Base-by-base conservation (phyloP, 2,888 invertebrate species). In the Hypolimnas misippus region DNA sequence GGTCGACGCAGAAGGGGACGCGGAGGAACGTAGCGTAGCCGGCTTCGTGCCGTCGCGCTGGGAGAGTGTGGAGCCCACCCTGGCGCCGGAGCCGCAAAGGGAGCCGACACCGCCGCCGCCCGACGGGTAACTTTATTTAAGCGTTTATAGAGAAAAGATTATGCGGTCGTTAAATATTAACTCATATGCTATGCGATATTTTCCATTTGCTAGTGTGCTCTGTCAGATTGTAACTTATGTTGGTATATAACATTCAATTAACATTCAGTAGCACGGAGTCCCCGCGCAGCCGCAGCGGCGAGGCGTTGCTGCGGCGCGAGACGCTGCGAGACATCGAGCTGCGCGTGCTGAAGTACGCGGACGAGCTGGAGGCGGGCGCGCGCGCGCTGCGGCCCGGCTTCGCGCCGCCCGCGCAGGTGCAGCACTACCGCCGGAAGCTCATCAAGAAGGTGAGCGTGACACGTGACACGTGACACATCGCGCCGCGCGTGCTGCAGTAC, bases 51-150 rank as follows among this genome's bases (percentile, higher is more conserved):
- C 97, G 7, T 98, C 98, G 1, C 97, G 98, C 83, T 99, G 99
- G 99, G 98, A 99, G 93, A 96, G 96, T 49, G 97, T 99, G 21
- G 98, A 98, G 88, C 97, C 98, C 97, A 93, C 97, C 96, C 64
- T 65, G 65, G 60, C 69, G 58, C 21, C 95, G 65, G 50, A 53
- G 8, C 33, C 12, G 14, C 14, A 49, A 14, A 56, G 56, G 59
- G 72, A 71, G 68, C 66, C 73, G 61, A 72, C 72, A 44, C 66
- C 76, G 62, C 76, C 76, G 19, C 76, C 76, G 19, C 12, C 69
- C 6, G 76, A 79, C 14, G 75, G 67, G 81, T 78, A 16, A 35
- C 17, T n/a, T n/a, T n/a, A n/a, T n/a, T n/a, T n/a, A n/a, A n/a
- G n/a, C n/a, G n/a, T n/a, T n/a, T n/a, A n/a, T n/a, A n/a, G n/a